Evolutionary conservation across 2,888 invertebrate genomes (phyloP).

Genomic region (Chaitophorus viminalis): DNA sequence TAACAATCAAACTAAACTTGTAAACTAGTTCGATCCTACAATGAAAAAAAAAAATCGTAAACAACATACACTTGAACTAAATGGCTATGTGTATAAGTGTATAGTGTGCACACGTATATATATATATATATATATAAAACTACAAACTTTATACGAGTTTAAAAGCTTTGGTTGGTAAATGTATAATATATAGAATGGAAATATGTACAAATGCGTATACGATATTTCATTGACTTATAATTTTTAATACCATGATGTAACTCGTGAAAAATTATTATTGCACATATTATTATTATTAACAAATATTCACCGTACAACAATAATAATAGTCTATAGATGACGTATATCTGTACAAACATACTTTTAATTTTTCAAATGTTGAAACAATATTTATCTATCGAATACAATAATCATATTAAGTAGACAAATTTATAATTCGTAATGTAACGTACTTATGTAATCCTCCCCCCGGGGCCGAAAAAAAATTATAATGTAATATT

Average conservation of each 20-base stretch:
- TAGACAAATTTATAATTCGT: too few relatives aligned
- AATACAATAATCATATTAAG: too few relatives aligned
- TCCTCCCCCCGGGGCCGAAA: too few relatives aligned
- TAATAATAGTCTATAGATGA: too few relatives aligned
- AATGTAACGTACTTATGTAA: too few relatives aligned
- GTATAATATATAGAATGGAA: not conserved
- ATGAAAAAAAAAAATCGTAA: slow-evolving; percentile 13
- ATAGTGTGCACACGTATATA: not conserved
- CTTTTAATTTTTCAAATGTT: too few relatives aligned
- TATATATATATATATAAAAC: too few relatives aligned
- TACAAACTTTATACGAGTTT: slow-evolving; percentile 12
- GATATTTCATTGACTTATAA: not conserved
- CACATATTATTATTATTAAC: too few relatives aligned
- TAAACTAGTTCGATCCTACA: slow-evolving; percentile 27
- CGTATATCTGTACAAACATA: too few relatives aligned
- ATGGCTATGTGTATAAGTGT: not conserved
- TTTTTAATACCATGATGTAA: not conserved
- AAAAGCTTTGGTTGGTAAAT: not conserved
- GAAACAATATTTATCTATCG: too few relatives aligned
- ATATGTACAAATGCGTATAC: not conserved
- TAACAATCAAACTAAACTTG: slow-evolving; percentile 50
- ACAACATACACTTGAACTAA: not conserved
- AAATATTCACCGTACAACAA: too few relatives aligned
- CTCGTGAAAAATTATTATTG: not conserved
- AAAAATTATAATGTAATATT: too few relatives aligned